A percentile compares a stretch with the other conserved stretches of the same genome.
These are phyloP conservation scores for Tromatobia lineatoria DNA, from an alignment of 2,888 invertebrate species.

Conservation along the genomic window DNA sequence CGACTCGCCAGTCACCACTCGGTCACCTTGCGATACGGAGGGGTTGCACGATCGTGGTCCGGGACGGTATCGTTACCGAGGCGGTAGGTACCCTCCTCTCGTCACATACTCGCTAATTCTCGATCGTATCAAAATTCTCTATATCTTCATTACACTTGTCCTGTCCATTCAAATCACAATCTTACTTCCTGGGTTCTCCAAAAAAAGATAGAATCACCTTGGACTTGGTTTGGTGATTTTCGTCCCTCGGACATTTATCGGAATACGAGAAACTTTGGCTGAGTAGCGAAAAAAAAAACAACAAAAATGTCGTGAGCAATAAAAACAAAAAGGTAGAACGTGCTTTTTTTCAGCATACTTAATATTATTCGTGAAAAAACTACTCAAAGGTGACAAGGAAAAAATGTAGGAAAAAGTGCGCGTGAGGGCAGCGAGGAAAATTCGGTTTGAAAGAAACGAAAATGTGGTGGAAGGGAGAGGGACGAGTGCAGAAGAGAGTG, in stretches of 20 bases:
- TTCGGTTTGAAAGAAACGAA: background rate
- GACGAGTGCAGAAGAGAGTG: slow-evolving; percentile 33
- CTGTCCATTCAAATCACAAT: background rate
- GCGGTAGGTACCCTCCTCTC: slow-evolving; percentile 62
- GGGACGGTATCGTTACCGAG: slow-evolving; percentile 65
- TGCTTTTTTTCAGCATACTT: background rate
- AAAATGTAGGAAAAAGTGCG: background rate
- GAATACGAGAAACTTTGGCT: background rate
- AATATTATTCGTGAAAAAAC: background rate
- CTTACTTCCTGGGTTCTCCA: background rate
- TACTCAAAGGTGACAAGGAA: background rate
- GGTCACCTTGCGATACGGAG: slow-evolving; percentile 78
- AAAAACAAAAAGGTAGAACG: background rate
- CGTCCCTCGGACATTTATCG: background rate
- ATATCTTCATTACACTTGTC: slow-evolving; percentile 2
- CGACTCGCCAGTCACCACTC: slow-evolving; percentile 77
- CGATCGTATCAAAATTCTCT: background rate
- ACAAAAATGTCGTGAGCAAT: background rate
- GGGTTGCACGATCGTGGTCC: slow-evolving; percentile 70
- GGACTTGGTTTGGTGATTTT: background rate
- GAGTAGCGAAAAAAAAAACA: background rate
- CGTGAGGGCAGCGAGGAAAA: background rate
- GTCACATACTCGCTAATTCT: slow-evolving; percentile 16
- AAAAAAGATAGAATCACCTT: background rate
- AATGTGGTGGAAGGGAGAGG: slow-evolving; percentile 17